Percentiles rank a stretch among this genome's conserved stretches.
Conservation (phyloP, 2,888 invertebrate species). For the Sphaerophoria rueppellii region DNA sequence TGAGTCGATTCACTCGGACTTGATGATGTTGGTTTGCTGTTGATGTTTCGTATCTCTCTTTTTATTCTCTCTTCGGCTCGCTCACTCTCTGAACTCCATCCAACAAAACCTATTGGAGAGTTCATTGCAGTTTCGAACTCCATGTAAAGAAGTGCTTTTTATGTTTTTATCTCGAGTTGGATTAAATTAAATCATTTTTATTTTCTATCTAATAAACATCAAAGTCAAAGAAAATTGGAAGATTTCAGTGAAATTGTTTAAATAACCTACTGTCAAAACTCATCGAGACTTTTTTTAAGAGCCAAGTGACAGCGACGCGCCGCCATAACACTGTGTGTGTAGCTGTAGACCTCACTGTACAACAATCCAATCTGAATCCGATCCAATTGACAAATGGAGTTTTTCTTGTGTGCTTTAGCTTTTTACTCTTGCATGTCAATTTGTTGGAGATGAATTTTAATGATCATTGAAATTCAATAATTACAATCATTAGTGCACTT, state of each 20-base stretch:
- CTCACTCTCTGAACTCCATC: conserved; percentile 65
- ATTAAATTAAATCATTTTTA: conserved; percentile 31
- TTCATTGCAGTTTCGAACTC: conserved; percentile 72
- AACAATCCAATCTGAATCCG: conserved; percentile 45
- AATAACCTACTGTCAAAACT: conserved; percentile 14
- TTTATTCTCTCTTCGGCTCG: conserved; percentile 12
- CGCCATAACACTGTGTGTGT: conserved; percentile 57
- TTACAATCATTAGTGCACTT: conserved; percentile 75
- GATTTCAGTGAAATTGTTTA: background rate
- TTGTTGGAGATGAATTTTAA: conserved; percentile 75
- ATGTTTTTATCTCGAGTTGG: conserved; percentile 39
- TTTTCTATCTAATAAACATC: background rate
- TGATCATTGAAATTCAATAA: conserved; percentile 78
- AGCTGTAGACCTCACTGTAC: conserved; percentile 51
- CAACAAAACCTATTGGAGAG: conserved; percentile 62
- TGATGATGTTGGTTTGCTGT: no score
- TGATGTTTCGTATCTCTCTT: conserved; percentile 20
- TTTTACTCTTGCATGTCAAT: conserved; percentile 70
- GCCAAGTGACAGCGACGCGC: conserved; percentile 62
- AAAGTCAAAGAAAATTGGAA: conserved; percentile 23
- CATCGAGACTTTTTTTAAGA: conserved; percentile 50
- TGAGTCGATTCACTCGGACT: background rate
- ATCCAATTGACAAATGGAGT: conserved; percentile 72
- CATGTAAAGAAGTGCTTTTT: conserved; percentile 69
- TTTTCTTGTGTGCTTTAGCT: conserved; percentile 38